Conservation (phyloP, 2,113 vertebrate species). For the Mystacornis crossleyi region DNA sequence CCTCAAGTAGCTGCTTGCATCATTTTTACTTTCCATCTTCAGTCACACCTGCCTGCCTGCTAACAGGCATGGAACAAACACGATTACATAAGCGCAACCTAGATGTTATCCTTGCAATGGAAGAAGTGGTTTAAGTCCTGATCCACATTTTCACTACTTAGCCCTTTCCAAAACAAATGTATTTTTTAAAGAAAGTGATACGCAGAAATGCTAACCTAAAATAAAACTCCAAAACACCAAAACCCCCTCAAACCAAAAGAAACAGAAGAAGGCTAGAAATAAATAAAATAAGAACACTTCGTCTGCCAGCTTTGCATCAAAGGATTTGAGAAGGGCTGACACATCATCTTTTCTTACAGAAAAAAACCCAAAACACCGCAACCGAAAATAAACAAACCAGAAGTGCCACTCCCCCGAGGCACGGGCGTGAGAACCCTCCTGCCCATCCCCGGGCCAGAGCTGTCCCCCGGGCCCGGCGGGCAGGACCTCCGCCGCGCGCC, state of each 20-base stretch:
- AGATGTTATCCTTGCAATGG: background rate
- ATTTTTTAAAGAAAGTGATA: background rate
- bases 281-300: background rate
- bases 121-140: background rate
- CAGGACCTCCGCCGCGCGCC: background rate
- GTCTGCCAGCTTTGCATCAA: background rate
- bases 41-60: background rate
- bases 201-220: accelerated
- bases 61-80: background rate
- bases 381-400: background rate
- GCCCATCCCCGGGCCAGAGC: background rate
- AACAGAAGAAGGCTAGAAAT: background rate
- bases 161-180: background rate
- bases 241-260: background rate
- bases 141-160: accelerated
- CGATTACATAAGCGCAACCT: background rate
- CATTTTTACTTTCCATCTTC: background rate
- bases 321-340: background rate
- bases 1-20: background rate
- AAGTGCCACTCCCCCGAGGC: background rate
- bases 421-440: background rate
- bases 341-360: background rate
- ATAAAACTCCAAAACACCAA: background rate
- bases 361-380: background rate
- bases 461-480: too few relatives aligned